phyloP scores from a whole-genome alignment of 2,797 vertebrate genomes.

The Semaprochilodus insignis region DNA sequence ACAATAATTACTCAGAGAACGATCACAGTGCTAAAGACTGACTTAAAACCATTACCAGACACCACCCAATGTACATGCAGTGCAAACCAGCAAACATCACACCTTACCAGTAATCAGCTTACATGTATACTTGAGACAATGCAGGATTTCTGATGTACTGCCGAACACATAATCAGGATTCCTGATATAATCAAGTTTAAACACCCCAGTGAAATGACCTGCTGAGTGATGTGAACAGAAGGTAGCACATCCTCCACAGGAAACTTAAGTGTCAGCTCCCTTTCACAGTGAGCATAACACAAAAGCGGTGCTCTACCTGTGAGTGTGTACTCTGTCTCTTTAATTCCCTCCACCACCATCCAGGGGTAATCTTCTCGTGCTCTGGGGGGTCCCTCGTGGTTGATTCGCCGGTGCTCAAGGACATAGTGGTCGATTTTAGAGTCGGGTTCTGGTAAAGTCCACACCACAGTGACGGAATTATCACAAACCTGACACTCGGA shows the following conservation, averaged over 20 bases:
- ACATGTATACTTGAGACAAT: background rate
- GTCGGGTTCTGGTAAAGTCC: conserved; percentile 87
- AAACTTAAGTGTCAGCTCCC: no score
- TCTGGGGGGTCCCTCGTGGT: conserved; percentile 90
- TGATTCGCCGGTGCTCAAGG: conserved; percentile 89
- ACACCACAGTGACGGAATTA: conserved; percentile 87
- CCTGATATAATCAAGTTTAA: no score
- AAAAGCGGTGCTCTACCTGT: conserved; percentile 73
- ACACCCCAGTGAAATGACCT: no score
- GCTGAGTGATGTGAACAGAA: no score
- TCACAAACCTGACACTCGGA: conserved; percentile 91
- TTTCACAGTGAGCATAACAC: background rate
- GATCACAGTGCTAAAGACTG: background rate
- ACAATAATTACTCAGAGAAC: background rate
- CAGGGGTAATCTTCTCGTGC: conserved; percentile 94
- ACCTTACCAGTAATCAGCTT: no score
- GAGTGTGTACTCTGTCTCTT: conserved; percentile 84
- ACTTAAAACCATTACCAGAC: background rate
- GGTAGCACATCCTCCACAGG: no score
- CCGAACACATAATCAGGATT: no score
- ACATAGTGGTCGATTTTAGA: conserved; percentile 94
- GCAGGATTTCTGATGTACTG: background rate
- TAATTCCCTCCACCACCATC: conserved; percentile 95
- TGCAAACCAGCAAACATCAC: background rate
- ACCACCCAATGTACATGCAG: background rate